Evolutionary conservation across 2,113 vertebrate species (phyloP).

Genomic region (Alethe castanea): DNA sequence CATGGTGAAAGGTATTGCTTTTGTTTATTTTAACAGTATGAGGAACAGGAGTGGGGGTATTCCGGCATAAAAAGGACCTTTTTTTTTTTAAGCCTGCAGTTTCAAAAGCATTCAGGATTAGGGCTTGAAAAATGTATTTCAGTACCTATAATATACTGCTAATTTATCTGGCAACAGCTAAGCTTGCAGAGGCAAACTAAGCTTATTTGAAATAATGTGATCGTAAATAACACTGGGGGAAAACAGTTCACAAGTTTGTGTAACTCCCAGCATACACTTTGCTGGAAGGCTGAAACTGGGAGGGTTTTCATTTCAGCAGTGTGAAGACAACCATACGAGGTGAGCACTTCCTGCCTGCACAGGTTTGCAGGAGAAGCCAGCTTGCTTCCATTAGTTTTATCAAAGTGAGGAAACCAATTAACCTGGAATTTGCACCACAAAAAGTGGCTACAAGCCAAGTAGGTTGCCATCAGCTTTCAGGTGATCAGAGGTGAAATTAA

Average conservation of each 20-base stretch:
- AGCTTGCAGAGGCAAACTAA: neutral
- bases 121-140: conserved; percentile 23
- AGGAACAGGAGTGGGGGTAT: neutral
- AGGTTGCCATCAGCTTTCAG: neutral
- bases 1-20: neutral
- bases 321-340: neutral
- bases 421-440: neutral
- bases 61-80: neutral
- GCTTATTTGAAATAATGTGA: conserved; percentile 12
- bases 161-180: conserved; percentile 32
- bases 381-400: conserved; percentile 21
- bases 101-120: neutral
- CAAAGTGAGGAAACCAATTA: conserved; percentile 26
- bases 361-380: neutral
- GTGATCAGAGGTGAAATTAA: neutral
- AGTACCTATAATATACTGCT: neutral
- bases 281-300: neutral
- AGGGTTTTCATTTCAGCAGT: neutral
- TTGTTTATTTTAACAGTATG: conserved; percentile 10
- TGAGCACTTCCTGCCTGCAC: neutral
- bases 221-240: neutral
- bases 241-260: neutral
- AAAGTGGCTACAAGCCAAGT: neutral
- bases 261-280: neutral
- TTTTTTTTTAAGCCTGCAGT: neutral